Conservation (phyloP, 1,140 invertebrate species). For the Leucophenga varia region DNA sequence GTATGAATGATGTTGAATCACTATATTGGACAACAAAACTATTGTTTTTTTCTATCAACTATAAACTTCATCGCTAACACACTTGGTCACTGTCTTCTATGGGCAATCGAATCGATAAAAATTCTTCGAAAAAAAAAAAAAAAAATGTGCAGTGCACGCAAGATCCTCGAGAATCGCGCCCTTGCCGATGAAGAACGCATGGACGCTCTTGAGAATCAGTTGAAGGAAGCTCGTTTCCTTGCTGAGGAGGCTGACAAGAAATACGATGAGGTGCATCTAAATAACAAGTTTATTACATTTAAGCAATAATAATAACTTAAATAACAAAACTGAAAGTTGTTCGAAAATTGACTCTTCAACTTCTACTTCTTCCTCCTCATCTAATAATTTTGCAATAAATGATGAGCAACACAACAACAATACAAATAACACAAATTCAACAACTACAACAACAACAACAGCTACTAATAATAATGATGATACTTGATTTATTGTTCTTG, state of each 20-base stretch:
- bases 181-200: constrained; percentile 99
- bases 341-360: constrained; percentile 19
- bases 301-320: constrained; percentile 35
- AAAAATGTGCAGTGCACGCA: constrained; percentile 82
- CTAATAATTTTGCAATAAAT: neutral
- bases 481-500: constrained; percentile 39
- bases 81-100: constrained; percentile 55
- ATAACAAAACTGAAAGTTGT: constrained; percentile 21
- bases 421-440: neutral
- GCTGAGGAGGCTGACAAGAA: constrained; percentile 99
- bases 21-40: neutral
- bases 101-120: constrained; percentile 31
- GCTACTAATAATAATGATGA: constrained; percentile 19
- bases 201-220: constrained; percentile 97
- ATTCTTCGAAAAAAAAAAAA: constrained; percentile 15
- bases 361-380: constrained; percentile 49
- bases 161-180: constrained; percentile 99
- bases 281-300: constrained; percentile 40
- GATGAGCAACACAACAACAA: neutral
- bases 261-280: constrained; percentile 97
- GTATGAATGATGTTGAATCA: constrained; percentile 27
- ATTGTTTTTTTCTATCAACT: no score
- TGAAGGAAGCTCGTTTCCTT: constrained; percentile 99
- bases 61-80: constrained; percentile 46
- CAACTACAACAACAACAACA: constrained; percentile 23